Evolutionary conservation across 2,113 vertebrate genomes (phyloP).

Genomic region (Trematocara marginatum): DNA sequence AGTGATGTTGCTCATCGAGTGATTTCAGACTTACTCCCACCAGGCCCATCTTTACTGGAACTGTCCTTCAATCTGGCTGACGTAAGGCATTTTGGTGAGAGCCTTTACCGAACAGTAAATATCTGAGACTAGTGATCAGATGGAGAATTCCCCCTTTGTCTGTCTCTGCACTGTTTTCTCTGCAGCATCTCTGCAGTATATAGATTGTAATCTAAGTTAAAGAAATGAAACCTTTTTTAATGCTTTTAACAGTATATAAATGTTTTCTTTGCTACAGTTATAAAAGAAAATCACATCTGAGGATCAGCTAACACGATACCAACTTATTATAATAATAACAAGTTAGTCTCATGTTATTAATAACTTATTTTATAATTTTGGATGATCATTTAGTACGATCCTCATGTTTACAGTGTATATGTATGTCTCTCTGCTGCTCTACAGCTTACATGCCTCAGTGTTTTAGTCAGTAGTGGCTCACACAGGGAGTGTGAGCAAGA

Average conservation of each 20-base stretch:
- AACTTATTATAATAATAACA: not conserved
- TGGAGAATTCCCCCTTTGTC: not conserved
- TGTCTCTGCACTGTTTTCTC: not conserved
- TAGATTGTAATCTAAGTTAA: not conserved
- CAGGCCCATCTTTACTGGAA: not conserved
- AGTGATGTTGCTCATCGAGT: not conserved
- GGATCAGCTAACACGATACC: not conserved
- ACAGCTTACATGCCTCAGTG: not conserved
- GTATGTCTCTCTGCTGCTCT: not conserved
- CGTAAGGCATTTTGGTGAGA: not conserved
- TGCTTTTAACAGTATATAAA: not conserved
- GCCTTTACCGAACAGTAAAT: not conserved
- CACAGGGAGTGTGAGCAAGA: not conserved
- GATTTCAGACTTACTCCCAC: not conserved
- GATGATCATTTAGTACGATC: not conserved
- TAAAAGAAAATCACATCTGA: not conserved
- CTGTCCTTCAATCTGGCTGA: constrained; percentile 1
- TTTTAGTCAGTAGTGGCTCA: not conserved
- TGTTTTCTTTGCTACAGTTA: not conserved
- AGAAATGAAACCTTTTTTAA: not conserved
- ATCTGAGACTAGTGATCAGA: not conserved
- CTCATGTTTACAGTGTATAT: not conserved
- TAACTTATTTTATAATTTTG: not conserved
- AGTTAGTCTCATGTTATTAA: not conserved
- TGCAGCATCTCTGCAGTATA: not conserved